Base-by-base conservation (phyloP, 2,888 invertebrate genomes). In the Drosophila affinis region DNA sequence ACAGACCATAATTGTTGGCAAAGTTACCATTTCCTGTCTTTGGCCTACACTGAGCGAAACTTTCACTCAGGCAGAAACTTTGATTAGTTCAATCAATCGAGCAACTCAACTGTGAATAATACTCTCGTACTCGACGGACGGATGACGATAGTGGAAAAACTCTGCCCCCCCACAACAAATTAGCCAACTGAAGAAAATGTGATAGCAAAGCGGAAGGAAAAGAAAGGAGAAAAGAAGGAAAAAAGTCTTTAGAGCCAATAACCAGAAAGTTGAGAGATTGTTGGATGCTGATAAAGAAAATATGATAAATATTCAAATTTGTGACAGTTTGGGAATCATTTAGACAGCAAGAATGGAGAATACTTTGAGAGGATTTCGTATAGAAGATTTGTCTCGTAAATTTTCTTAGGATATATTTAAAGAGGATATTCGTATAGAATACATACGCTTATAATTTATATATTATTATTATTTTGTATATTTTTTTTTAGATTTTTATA, bases 1-100 rank as follows among this genome's bases (percentile, higher is more conserved):
- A 63, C 55, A 53, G 58, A 18, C 59, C 62, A 74, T 74, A 74
- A 74, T 74, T 74, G 68, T 68, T 74, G 61, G 62, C 62, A 62
- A 73, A 72, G 63, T 72, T 72, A 58, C 72, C 71, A 59, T 72
- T 72, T 72, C 57, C 72, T 72, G 55, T 49, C 48, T 34, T n/a
- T 39, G 14, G 52, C 21, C 52, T 63, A 63, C 72, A 72, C 72
- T 59, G 72, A 17, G 46, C 48, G 64, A 72, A 71, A 70, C 45
- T 32, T 69, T 10, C 67, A 46, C 34, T 68, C 57, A 68, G 49
- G 57, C 67, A 67, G 67, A 67, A 68, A 51, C 68, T 57, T 67
- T 67, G 68, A 67, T 67, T 67, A 56, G 68, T 68, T 56, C 67
- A 67, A 67, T 67, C 67, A 68, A 67, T 67, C 27, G 67, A 17